Percentiles rank a stretch among this genome's conserved stretches.
These are phyloP conservation scores for Corticium candelabrum DNA, from an alignment of 37 sponge, comb jelly and placozoan species.

Conservation along the genomic window DNA sequence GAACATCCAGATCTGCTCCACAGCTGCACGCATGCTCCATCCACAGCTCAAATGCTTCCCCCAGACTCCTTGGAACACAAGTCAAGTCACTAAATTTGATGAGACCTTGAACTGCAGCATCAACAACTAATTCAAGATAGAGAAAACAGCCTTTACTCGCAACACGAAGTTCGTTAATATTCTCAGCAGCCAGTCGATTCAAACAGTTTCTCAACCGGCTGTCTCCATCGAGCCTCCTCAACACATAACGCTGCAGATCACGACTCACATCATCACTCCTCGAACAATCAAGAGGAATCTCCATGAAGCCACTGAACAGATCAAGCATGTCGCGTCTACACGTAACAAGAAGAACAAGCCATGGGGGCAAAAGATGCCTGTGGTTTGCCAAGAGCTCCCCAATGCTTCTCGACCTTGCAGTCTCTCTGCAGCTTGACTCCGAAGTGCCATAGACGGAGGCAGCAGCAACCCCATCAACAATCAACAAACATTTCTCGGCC, in stretches of 20 bases:
- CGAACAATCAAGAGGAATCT: background rate
- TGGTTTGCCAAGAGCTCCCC: background rate
- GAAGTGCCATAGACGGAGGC: background rate
- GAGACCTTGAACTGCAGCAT: background rate
- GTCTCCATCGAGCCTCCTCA: background rate
- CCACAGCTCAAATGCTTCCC: background rate
- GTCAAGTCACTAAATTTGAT: background rate
- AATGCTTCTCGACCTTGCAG: background rate
- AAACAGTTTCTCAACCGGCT: background rate
- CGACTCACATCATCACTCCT: background rate
- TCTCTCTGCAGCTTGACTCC: background rate
- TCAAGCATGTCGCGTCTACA: background rate
- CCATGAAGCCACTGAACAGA: background rate
- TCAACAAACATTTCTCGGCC: background rate
- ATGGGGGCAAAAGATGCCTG: background rate
- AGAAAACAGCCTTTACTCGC: background rate
- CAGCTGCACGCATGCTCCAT: background rate
- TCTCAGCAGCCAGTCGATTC: background rate
- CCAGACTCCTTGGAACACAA: background rate
- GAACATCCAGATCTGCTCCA: background rate
- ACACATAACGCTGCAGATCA: background rate
- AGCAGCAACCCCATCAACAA: background rate
- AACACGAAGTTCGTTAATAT: background rate
- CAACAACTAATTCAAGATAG: background rate
- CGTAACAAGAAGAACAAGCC: conserved; percentile 1